These are phyloP conservation scores for Pimpla rufipes DNA, from an alignment of 2,888 invertebrate genomes.

Conservation along the genomic window DNA sequence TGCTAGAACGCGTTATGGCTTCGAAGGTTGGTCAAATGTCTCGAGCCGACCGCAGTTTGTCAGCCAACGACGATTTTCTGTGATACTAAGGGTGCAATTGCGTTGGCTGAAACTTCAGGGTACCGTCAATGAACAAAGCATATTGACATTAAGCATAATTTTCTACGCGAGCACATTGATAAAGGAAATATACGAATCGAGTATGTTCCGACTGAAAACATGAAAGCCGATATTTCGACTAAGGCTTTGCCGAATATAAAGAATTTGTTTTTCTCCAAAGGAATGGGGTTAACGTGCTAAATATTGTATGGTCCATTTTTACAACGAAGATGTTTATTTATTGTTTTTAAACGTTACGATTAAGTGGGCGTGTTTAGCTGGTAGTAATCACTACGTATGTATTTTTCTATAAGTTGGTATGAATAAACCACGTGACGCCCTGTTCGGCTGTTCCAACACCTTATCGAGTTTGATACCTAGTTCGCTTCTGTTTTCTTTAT, in stretches of 20 bases:
- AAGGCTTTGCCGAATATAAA: background rate
- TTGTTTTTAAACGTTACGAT: background rate
- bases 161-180: background rate
- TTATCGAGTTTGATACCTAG: too few relatives aligned
- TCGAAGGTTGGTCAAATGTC: background rate
- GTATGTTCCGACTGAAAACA: background rate
- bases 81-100: background rate
- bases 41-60: background rate
- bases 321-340: background rate
- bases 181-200: background rate
- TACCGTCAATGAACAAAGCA: background rate
- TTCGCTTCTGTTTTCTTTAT: too few relatives aligned
- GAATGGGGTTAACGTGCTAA: background rate
- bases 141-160: background rate
- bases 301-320: background rate
- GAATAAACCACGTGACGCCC: too few relatives aligned
- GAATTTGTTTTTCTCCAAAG: background rate
- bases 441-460: too few relatives aligned
- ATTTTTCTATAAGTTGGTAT: too few relatives aligned
- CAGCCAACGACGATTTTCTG: background rate
- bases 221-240: background rate
- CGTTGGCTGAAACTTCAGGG: background rate
- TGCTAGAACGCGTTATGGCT: background rate
- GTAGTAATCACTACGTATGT: too few relatives aligned
- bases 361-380: slow-evolving; percentile 1